These are phyloP conservation scores for Phenganax stokvisi DNA, from an alignment of 92 coral and sea anemone genomes.

Conservation along the genomic window DNA sequence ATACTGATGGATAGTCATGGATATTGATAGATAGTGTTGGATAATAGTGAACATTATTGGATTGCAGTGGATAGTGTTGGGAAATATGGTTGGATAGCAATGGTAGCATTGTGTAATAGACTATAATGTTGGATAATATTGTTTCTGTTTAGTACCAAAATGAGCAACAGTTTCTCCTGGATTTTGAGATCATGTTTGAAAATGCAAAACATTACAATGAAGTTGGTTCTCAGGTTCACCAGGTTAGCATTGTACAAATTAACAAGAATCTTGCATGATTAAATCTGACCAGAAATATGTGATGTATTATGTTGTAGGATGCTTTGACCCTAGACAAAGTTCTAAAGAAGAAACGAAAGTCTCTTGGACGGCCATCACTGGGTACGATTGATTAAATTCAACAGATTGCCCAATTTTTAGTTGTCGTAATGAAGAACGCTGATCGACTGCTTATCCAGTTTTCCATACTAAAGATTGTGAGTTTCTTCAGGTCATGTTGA, in stretches of 20 bases:
- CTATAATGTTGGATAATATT: not conserved
- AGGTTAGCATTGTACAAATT: constrained; percentile 48
- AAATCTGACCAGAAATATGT: not conserved
- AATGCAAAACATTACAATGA: constrained; percentile 96
- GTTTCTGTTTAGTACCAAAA: constrained; percentile 56
- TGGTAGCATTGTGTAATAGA: not conserved
- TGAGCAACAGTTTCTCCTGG: constrained; percentile 84
- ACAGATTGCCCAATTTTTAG: not conserved
- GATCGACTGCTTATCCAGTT: too few relatives aligned
- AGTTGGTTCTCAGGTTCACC: constrained; percentile 95
- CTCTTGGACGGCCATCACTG: constrained; percentile 75
- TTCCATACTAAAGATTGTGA: too few relatives aligned
- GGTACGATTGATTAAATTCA: constrained; percentile 39
- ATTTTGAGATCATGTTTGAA: constrained; percentile 99
- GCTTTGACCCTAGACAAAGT: constrained; percentile 90
- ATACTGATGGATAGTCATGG: too few relatives aligned
- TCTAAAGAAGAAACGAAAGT: constrained; percentile 76
- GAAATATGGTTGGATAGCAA: too few relatives aligned
- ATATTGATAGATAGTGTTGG: too few relatives aligned
- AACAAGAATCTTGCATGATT: not conserved
- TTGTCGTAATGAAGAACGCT: too few relatives aligned
- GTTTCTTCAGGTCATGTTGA: constrained; percentile 35
- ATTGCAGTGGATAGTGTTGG: too few relatives aligned
- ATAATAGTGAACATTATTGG: too few relatives aligned
- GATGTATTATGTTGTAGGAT: constrained; percentile 51